These are phyloP conservation scores for Heterocephalus glaber DNA, from an alignment of 2,113 vertebrate genomes.

Conservation along the genomic window DNA sequence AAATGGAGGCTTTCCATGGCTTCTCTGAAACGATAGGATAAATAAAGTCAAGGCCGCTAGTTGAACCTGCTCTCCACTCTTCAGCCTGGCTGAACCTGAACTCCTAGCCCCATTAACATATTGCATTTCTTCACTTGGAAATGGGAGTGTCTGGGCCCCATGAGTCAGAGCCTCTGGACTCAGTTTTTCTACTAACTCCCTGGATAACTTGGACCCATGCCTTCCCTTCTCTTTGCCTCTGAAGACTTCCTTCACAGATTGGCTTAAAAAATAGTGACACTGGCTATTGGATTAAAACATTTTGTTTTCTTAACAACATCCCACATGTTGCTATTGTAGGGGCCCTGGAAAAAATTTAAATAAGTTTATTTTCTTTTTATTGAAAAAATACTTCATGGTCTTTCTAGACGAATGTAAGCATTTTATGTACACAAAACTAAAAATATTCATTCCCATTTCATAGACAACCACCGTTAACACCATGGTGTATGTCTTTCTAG, in stretches of 20 bases:
- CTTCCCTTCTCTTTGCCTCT: slow-evolving; percentile 12
- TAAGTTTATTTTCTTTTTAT: slow-evolving; percentile 20
- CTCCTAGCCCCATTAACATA: too few species aligned
- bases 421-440: not conserved
- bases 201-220: not conserved
- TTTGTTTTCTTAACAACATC: slow-evolving; percentile 51
- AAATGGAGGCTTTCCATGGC: not conserved
- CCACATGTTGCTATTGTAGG: not conserved
- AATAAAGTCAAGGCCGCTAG: not conserved
- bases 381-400: not conserved
- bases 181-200: not conserved
- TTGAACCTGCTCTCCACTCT: not conserved
- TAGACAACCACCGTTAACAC: not conserved
- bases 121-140: not conserved
- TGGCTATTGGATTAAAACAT: slow-evolving; percentile 50
- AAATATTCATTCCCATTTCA: not conserved
- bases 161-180: not conserved
- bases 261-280: slow-evolving; percentile 47
- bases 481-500: not conserved
- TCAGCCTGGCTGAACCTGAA: not conserved
- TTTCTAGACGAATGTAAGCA: not conserved
- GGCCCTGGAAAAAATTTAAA: not conserved
- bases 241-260: not conserved
- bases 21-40: not conserved
- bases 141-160: not conserved